Conservation (phyloP, 2,797 vertebrate genomes). For the Chloroceryle amazona region DNA sequence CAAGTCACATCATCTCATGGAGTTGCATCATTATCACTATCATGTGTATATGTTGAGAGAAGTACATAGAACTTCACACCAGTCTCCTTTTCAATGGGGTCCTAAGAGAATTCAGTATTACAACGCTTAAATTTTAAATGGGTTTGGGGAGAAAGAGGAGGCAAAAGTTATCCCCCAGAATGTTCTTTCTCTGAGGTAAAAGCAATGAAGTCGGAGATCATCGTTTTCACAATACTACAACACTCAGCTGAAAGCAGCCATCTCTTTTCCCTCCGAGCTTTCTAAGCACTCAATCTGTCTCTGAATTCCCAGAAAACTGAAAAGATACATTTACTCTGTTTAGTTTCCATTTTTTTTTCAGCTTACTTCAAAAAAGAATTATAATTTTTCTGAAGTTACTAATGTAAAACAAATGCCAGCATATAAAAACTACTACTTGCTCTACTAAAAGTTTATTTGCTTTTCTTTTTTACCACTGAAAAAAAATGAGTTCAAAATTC, state of each 20-base stretch:
- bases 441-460: neutral
- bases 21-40: neutral
- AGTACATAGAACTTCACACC: neutral
- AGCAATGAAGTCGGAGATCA: neutral
- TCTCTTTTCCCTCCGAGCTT: conserved; percentile 43
- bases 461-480: neutral
- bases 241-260: conserved; percentile 34
- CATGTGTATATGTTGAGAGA: neutral
- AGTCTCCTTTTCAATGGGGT: neutral
- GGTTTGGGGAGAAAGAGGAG: neutral
- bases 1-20: neutral
- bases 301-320: conserved; percentile 35
- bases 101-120: neutral
- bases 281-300: neutral
- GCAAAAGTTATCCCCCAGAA: conserved; percentile 16
- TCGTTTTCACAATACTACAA: neutral
- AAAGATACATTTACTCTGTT: conserved; percentile 43
- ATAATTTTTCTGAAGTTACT: conserved; percentile 19
- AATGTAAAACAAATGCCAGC: conserved; percentile 45
- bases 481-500: conserved; percentile 54
- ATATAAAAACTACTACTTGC: neutral
- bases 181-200: neutral
- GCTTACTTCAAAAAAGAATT: conserved; percentile 7
- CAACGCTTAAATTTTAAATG: conserved; percentile 25
- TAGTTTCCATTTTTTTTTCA: conserved; percentile 12